Evolutionary conservation across 2,113 vertebrate genomes (phyloP).

Genomic region (Caranx melampygus): DNA sequence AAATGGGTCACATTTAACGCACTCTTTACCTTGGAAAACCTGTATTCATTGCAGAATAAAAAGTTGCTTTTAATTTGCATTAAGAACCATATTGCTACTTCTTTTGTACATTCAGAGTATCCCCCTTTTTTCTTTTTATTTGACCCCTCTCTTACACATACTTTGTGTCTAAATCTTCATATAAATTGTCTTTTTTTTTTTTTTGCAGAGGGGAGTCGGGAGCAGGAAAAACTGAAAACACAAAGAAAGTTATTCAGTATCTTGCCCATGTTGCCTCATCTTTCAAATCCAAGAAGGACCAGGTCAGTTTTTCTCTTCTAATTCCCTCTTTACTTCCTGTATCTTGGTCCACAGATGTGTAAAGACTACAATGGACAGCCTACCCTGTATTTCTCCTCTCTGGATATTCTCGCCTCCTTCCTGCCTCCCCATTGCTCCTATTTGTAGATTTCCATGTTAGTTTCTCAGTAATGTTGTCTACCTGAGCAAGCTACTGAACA

Average conservation of each 20-base stretch:
- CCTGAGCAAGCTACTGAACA: constrained; percentile 32
- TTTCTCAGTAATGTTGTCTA: neutral
- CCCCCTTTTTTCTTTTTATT: neutral
- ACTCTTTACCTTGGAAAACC: neutral
- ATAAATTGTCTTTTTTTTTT: neutral
- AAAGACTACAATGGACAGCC: neutral
- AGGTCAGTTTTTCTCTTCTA: constrained; percentile 56
- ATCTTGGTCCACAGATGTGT: neutral
- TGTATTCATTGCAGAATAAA: neutral
- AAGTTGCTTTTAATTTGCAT: neutral
- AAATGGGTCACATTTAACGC: too few species aligned
- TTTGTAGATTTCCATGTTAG: neutral
- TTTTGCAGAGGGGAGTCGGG: constrained; percentile 81
- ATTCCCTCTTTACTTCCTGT: neutral
- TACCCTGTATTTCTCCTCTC: neutral
- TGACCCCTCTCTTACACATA: neutral
- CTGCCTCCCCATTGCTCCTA: neutral
- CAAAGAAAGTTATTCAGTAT: constrained; percentile 86
- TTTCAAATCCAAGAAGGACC: constrained; percentile 83
- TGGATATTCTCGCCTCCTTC: neutral
- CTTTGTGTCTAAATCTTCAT: neutral
- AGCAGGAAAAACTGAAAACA: constrained; percentile 84
- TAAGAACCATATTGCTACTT: neutral
- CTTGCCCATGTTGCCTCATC: constrained; percentile 82
- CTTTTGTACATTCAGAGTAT: too few species aligned